Evolutionary conservation across 2,113 vertebrate genomes (phyloP), one percentile per base, ranked within the genome.

Genomic region (Speoplatyrhinus poulsoni): DNA sequence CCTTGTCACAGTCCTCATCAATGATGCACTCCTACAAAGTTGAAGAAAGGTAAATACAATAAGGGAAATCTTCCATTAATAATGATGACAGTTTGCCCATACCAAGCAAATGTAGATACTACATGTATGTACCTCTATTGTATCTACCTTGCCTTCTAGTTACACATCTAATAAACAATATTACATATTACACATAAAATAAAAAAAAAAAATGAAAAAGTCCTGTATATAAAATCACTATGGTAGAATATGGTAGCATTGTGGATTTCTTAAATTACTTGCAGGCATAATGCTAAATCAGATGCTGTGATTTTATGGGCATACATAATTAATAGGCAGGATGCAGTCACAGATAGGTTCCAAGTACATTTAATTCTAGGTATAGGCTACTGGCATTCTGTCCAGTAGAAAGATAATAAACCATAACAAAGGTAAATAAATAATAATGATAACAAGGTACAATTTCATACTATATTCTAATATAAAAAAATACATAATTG

Each of bases 1-100:
- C 91, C 5, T 82, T 84, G 15, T 92, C 93, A 19, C 96, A 98
- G 87, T 98, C 95, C 70, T 95, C 94, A 0, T 95, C 91, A 17
- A 93, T 93, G 73, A 94, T 91, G 46, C 97, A 99, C 48, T 95
- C 94, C 97, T 98, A 11, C 62, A 54, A 56, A 88, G 15, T 61
- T 1, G 59, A 58, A 55, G 57, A 64, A 63, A 16, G 8, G 33
- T 7, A 26, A 3, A 17, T 12, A 41, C 57, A 13, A 19, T 17
- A 10, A 58, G 19, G 32, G 32, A 36, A 15, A 60, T 9, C n/a
- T 36, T 15, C 32, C 36, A 6, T 41, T 41, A 7, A 8, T 3
- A 6, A 41, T 41, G 36, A 8, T 41, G 36, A 41, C 36, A 41
- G 5, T 41, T 32, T 9, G 55, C 17, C 7, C 36, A 41, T 8